These are phyloP conservation scores for Theristicus caerulescens DNA, from an alignment of 2,113 vertebrate species.

Conservation along the genomic window DNA sequence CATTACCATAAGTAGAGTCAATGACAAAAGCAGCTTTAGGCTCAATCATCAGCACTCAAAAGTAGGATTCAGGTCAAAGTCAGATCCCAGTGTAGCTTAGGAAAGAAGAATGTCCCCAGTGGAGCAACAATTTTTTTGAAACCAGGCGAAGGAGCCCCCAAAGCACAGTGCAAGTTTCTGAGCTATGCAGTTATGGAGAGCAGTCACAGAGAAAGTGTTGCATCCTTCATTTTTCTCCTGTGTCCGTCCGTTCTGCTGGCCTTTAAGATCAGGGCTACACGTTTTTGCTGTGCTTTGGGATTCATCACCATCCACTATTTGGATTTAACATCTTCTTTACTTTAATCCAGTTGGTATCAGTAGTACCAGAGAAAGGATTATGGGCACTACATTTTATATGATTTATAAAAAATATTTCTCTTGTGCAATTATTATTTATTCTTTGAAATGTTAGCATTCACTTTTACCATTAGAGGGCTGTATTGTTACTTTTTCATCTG, in stretches of 20 bases:
- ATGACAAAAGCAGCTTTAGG: background rate
- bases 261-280: background rate
- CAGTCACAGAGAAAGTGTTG: background rate
- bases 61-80: background rate
- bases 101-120: background rate
- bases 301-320: background rate
- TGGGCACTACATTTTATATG: background rate
- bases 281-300: background rate
- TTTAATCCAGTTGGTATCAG: background rate
- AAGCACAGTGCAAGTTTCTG: background rate
- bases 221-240: background rate
- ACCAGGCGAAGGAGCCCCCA: background rate
- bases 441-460: background rate
- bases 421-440: background rate
- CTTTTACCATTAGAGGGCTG: slow-evolving; percentile 59
- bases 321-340: background rate
- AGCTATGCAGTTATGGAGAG: background rate
- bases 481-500: slow-evolving; percentile 1
- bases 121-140: background rate
- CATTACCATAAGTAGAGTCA: background rate
- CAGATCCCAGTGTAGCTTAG: background rate
- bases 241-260: background rate
- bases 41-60: background rate
- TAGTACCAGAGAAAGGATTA: background rate
- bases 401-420: background rate